Evolutionary conservation across 2,888 invertebrate species (phyloP), one percentile per base, ranked within the genome.

Genomic region (Scelioninae gen. 1): DNA sequence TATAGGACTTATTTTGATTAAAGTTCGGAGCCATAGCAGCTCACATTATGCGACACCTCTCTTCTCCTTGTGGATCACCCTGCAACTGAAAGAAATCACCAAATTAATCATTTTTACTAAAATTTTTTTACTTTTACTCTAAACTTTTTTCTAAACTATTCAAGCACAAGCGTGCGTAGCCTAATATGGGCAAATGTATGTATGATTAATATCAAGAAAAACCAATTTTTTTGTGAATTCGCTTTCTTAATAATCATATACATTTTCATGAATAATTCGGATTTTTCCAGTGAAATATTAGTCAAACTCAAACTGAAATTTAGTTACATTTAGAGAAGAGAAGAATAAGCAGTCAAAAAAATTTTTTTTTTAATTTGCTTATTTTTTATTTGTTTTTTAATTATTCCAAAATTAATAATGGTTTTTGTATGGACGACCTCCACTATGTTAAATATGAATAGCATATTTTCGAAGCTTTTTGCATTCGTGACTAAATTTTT

Each of bases 1-100:
- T 80, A 65, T 51, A 77, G 43, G 9, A 56, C 8, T 66, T 56
- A 77, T 74, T 77, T 77, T 69, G 53, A 66, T 76, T 76, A 53
- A 62, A 45, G 29, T 23, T 68, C 0, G 32, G 58, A 69, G 43
- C 29, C 5, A 32, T 16, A 11, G 9, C 10, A 11, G 34, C 47
- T 93, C 91, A 94, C 94, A 94, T 94, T 84, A 94, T 90, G 85
- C 93, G 90, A 92, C 94, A 94, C 85, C 94, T 93, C 82, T 94
- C 94, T 84, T 94, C 94, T 49, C 93, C 93, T 86, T 90, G 92
- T 5, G 91, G 91, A 74, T 93, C 93, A 29, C 91, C 92, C 93
- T 93, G 89, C 60, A 93, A 92, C 89, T 91, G 68, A 89, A 87
- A 53, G n/a, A 85, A 85, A 43, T 58, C 23, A 38, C 2, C 11